A percentile compares a stretch with the other conserved stretches of the same genome.
Evolutionary conservation across 2,797 vertebrate genomes (phyloP).

Genomic region (Propithecus perrieri): DNA sequence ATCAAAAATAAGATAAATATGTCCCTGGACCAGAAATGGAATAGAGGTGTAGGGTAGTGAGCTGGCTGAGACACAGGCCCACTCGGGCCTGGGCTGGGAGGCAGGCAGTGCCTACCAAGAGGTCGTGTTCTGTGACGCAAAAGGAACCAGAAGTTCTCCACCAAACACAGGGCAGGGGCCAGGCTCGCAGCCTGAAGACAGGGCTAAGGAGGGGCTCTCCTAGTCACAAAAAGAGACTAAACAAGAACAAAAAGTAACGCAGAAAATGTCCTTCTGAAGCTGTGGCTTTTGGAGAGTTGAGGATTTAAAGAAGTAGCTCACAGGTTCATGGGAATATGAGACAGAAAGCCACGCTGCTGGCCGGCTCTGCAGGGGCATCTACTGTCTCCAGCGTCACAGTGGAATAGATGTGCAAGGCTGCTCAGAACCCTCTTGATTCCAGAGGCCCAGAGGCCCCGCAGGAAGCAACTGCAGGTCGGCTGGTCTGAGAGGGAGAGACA

Average conservation of each 20-base stretch:
- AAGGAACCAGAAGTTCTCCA: background rate
- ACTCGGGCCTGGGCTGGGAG: background rate
- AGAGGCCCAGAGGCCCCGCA: background rate
- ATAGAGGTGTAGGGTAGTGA: background rate
- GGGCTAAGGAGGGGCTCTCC: background rate
- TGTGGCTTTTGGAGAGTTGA: background rate
- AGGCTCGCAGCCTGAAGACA: background rate
- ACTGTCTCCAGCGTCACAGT: background rate
- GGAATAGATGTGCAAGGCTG: no score
- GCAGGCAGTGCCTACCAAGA: background rate
- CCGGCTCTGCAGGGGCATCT: background rate
- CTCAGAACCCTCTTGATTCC: background rate
- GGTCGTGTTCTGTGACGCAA: background rate
- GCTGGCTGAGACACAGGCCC: background rate
- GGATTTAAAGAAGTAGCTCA: background rate
- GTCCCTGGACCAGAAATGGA: background rate
- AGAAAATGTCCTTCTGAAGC: background rate
- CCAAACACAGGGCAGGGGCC: background rate
- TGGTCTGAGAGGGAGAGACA: background rate
- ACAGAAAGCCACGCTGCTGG: background rate
- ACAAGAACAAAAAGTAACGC: background rate
- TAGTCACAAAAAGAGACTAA: background rate
- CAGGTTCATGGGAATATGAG: background rate
- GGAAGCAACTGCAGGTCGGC: background rate
- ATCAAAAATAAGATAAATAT: background rate